phyloP scores from a whole-genome alignment of 2,113 vertebrate genomes.

The Odocoileus virginianus region DNA sequence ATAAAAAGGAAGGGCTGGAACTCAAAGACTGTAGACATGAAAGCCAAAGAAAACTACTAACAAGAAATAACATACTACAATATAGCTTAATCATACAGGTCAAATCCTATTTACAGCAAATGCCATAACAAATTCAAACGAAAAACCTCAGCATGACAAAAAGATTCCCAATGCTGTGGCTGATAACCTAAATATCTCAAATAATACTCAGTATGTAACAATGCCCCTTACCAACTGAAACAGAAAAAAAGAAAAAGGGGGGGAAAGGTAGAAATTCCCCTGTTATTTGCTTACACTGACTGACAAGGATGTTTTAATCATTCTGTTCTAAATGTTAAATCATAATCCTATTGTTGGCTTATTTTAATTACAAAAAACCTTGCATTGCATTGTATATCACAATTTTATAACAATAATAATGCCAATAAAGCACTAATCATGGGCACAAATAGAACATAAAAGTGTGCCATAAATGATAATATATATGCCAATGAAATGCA shows the following conservation, averaged over 20 bases:
- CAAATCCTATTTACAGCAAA: slow-evolving; percentile 7
- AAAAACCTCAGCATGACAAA: slow-evolving; percentile 28
- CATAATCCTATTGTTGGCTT: neutral
- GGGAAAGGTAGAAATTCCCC: neutral
- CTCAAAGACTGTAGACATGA: neutral
- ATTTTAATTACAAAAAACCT: slow-evolving; percentile 27
- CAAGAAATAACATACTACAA: neutral
- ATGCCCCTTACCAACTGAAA: neutral
- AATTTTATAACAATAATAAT: slow-evolving; percentile 28
- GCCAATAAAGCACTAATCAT: neutral
- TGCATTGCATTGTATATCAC: neutral
- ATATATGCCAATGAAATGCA: neutral
- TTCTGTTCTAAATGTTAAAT: neutral
- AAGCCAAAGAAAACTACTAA: neutral
- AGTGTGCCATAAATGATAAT: neutral
- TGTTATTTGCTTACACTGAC: neutral
- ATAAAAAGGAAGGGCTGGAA: neutral
- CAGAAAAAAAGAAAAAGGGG: neutral
- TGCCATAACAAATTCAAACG: neutral
- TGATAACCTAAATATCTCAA: neutral
- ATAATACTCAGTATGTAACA: neutral
- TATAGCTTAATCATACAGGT: neutral
- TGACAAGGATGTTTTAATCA: neutral
- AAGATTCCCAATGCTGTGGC: neutral
- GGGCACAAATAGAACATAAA: neutral